Evolutionary conservation across 2,797 vertebrate species (phyloP), one percentile per base, ranked within the genome.

Genomic region (Varecia variegata): DNA sequence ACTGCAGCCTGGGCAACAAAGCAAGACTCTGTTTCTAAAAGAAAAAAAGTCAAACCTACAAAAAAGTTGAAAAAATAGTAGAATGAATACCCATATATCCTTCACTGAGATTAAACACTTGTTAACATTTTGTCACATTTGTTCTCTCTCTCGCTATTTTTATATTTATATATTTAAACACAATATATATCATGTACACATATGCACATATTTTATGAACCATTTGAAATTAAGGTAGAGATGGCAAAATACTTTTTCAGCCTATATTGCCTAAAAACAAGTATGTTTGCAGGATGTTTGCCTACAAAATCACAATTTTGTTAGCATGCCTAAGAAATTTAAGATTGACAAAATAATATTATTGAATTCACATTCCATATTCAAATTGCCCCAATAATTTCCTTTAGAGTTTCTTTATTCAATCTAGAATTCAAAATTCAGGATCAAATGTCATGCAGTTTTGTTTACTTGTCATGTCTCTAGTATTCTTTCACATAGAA

Each of bases 201-300:
- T 70, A 50, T 38, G 68, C 13, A 58, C 21, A 56, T 68, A 91
- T 74, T 81, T 87, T 77, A 70, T 88, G 52, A 94, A 52, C 47
- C 40, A 52, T 60, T 96, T 95, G 58, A 95, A 90, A 93, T 76
- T 70, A 88, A 88, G 9, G 87, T 87, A 23, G 58, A 90, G 43
- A 43, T 20, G 90, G 70, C 32, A 82, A 82, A 45, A 40, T 32
- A 76, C 7, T 43, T 90, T 88, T 90, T 68, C 52, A 70, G 17
- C 13, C 21, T 88, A 9, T 40, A 65, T 84, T 79, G 7, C 93
- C 79, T 88, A 88, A 88, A 93, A 84, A n/a, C n/a, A 88, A 76
- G 43, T 40, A 11, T 43, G 12, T 76, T 80, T 93, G 50, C 23
- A 76, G 43, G 50, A 11, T 43, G 12, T 76, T 80, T 93, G 50